Conservation (phyloP, 2,797 vertebrate species). For the Coendou prehensilis region DNA sequence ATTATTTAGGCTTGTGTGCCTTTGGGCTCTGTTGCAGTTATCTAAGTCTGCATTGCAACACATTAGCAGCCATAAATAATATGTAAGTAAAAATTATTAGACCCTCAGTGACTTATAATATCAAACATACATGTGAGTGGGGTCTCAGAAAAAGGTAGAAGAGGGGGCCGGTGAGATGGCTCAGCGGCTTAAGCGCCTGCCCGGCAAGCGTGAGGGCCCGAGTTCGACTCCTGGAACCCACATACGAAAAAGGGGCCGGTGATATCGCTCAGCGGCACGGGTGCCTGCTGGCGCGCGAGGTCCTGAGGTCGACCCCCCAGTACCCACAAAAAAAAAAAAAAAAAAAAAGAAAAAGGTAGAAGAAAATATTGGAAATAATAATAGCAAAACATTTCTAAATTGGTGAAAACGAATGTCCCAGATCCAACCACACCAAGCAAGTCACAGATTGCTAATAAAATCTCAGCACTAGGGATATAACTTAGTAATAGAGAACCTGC, state of each 20-base stretch:
- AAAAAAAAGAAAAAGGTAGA: not conserved
- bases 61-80: not conserved
- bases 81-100: not conserved
- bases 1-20: conserved; percentile 28
- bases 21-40: not conserved
- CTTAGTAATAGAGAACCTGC: not conserved
- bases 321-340: too few relatives aligned
- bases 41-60: not conserved
- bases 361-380: not conserved
- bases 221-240: too few relatives aligned
- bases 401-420: not conserved
- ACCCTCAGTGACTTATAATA: not conserved
- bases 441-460: not conserved
- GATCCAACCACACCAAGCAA: not conserved
- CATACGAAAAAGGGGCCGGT: too few relatives aligned
- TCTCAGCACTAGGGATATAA: not conserved
- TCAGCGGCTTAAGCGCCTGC: too few relatives aligned
- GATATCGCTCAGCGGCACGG: too few relatives aligned
- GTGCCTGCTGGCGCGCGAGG: too few relatives aligned
- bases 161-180: too few relatives aligned
- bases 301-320: too few relatives aligned
- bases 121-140: not conserved
- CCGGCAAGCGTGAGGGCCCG: too few relatives aligned
- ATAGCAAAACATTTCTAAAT: not conserved
- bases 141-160: not conserved